phyloP scores from a whole-genome alignment of 2,797 vertebrate species.

The Smutsia temminckii region DNA sequence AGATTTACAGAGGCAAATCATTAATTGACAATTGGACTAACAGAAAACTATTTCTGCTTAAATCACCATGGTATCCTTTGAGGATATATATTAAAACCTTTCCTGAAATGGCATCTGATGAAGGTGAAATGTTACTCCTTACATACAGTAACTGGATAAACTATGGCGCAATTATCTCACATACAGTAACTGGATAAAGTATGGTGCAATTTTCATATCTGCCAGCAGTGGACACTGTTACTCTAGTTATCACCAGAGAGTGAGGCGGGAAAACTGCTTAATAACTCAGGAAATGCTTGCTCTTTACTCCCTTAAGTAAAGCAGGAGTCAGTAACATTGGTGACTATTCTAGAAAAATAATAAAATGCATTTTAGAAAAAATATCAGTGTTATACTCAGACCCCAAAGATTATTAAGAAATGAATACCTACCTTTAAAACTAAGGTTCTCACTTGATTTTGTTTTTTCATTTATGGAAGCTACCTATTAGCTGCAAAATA shows the following conservation, averaged over 20 bases:
- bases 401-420: constrained; percentile 18
- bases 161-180: constrained; percentile 80
- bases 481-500: background rate
- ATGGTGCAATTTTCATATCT: constrained; percentile 84
- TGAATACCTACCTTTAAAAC: background rate
- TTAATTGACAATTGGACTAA: background rate
- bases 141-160: background rate
- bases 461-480: background rate
- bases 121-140: background rate
- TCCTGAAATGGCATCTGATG: background rate
- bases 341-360: background rate
- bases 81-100: background rate
- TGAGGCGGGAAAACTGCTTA: constrained; percentile 47
- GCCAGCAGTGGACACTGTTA: constrained; percentile 90
- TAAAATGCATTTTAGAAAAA: background rate
- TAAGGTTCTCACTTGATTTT: background rate
- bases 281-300: background rate
- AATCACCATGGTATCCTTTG: background rate
- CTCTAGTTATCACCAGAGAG: constrained; percentile 82
- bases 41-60: background rate
- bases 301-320: constrained; percentile 28
- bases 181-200: background rate
- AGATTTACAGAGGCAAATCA: background rate
- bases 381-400: background rate
- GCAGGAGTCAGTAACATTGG: background rate